A percentile compares a stretch with the other conserved stretches of the same genome.
Conservation (phyloP, 2,888 invertebrate genomes). For the Petrolisthes manimaculis region DNA sequence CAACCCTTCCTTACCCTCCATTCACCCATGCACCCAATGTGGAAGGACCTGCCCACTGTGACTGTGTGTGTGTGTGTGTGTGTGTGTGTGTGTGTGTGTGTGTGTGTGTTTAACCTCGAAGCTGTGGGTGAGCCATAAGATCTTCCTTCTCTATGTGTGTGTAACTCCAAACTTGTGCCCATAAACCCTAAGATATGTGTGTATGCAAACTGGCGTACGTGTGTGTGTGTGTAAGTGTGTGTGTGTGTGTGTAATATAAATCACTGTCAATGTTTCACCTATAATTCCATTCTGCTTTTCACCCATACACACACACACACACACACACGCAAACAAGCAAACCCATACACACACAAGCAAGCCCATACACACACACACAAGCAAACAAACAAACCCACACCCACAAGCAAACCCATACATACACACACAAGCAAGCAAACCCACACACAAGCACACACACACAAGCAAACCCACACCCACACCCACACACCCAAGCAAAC, state of each 20-base stretch:
- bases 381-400: not conserved
- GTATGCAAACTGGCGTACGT: not conserved
- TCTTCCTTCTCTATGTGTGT: not conserved
- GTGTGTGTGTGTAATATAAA: not conserved
- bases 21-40: not conserved
- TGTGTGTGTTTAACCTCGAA: too few species aligned
- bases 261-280: too few species aligned
- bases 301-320: constrained; percentile 15
- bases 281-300: not conserved
- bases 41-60: too few species aligned
- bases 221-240: not conserved
- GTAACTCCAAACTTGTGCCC: not conserved
- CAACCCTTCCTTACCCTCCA: not conserved
- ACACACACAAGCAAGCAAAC: too few species aligned
- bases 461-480: too few species aligned
- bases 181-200: not conserved
- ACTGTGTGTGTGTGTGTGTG: constrained; percentile 36
- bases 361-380: not conserved
- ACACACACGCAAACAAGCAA: not conserved
- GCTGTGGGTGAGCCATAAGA: too few species aligned
- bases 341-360: not conserved
- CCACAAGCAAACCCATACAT: too few species aligned
- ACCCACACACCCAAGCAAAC: too few species aligned
- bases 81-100: constrained; percentile 27
- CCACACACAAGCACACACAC: too few species aligned